Base-by-base conservation (phyloP, 2,113 vertebrate genomes). In the Tricholaema leucomelas region DNA sequence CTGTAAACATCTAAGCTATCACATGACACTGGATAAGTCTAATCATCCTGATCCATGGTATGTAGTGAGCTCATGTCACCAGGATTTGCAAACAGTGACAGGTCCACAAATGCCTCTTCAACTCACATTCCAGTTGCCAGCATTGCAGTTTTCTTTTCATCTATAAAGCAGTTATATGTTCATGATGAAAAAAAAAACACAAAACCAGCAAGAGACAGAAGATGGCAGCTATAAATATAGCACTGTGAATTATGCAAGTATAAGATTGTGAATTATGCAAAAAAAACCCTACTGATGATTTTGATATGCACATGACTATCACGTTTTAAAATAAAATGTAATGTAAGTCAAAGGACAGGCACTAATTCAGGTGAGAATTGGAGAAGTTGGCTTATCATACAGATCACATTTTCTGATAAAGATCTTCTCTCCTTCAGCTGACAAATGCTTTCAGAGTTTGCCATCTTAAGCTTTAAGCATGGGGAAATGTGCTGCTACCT, bases 1-100 rank as follows among this genome's bases (percentile, higher is more conserved):
- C 91, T 79, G 89, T 88, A 93, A 96, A 91, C 87, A 93, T 81
- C 74, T 76, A 73, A 93, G 81, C 78, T 95, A 73, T 95, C 92
- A 31, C 69, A 70, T 93, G 87, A 50, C 92, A 36, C n/a, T 92
- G 81, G 66, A 31, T 87, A 85, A 92, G 69, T 66, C 59, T 91
- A 73, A 89, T 94, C 81, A 31, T 88, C 94, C 89, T 94, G 92
- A 94, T 94, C 87, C 70, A 2, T 64, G 71, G 44, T 21, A 48
- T 69, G 74, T 65, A 91, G 74, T 93, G 87, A 94, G 89, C 91
- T 94, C 78, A 72, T 25, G 55, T 87, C 77, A 93, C 61, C 67
- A 76, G 89, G 91, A 91, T 95, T 93, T 95, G 89, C 85, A 84
- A 91, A 78, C 74, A 73, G 74, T 88, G 89, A 81, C 89, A 90